Percentiles rank a stretch among this genome's conserved stretches.
Evolutionary conservation across 2,888 invertebrate species (phyloP).

Genomic region (Copidosoma aretas): DNA sequence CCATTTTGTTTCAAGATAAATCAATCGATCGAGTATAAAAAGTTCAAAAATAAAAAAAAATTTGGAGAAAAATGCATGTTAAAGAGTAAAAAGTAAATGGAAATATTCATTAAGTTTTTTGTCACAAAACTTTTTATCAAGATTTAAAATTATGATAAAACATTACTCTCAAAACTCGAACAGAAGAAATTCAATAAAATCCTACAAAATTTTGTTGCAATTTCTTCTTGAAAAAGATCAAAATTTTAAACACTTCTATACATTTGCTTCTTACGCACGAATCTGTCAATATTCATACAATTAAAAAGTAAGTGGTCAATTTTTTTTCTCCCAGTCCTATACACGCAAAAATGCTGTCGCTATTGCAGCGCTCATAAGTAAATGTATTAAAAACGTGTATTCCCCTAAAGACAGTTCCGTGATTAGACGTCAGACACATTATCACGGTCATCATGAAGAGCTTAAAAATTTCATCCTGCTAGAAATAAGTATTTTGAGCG

Average conservation of each 20-base stretch:
- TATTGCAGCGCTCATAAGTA: conserved; percentile 16
- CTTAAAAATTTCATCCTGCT: conserved; percentile 47
- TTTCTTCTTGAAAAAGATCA: no score
- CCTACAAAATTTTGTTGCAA: no score
- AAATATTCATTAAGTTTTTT: background rate
- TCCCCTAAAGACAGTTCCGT: no score
- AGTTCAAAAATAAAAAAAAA: conserved; percentile 9
- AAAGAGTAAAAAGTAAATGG: background rate
- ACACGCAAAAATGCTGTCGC: conserved; percentile 24
- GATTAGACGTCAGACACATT: no score
- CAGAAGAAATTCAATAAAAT: conserved; percentile 1
- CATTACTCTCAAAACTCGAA: conserved; percentile 7
- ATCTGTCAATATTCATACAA: no score
- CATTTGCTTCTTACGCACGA: no score
- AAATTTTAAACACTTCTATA: no score
- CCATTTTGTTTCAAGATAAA: conserved; percentile 15
- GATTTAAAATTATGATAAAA: conserved; percentile 12
- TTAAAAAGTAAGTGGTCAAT: conserved; percentile 41
- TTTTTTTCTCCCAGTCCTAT: conserved; percentile 48
- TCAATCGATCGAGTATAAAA: conserved; percentile 17
- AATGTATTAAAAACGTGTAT: conserved; percentile 22
- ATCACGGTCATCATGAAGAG: conserved; percentile 32
- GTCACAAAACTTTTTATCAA: no score
- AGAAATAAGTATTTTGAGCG: conserved; percentile 54
- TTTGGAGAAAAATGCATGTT: conserved; percentile 1